Evolutionary conservation across 2,888 invertebrate species (phyloP), one percentile per base, ranked within the genome.

Genomic region (Thysanoteuthis rhombus): DNA sequence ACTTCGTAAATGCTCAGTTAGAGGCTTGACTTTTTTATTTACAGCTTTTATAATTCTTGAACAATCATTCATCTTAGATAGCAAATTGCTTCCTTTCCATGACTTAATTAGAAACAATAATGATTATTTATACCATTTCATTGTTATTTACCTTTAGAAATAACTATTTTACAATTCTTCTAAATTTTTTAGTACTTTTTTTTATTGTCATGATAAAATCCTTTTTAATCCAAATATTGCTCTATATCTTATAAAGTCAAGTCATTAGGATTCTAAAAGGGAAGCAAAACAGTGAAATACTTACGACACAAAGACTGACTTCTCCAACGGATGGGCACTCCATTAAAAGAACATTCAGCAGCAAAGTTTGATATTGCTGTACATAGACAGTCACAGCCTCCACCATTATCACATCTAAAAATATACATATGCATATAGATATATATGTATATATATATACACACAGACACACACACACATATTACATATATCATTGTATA

Each of bases 271-370:
- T 75, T 75, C 19, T 75, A 75, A n/a, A 75, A 75, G 19, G 0
- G 2, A 36, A 52, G 25, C 6, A 5, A 52, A 52, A 52, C 6
- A 6, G 8, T 22, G 47, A 32, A 93, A 52, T 58, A 93, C 93
- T 93, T 93, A 93, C 93, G 93, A n/a, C 93, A 93, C 39, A 58
- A 47, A 47, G 36, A 36, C n/a, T 93, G 93, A 58, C 38, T 47
- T 47, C 93, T 45, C 93, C 93, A 93, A 39, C 93, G 42, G n/a
- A 39, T 58, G 6, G 93, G 93, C 5, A 93, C 47, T 12, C 93
- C 93, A 47, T 47, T 45, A 36, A 93, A 93, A 32, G 93, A 47
- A 39, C 93, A 93, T 93, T 93, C 93, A 28, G 39, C 39, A 0
- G 93, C 93, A 58, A 93, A 93, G 36, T 93, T 93, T 47, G 93